Evolutionary conservation across 2,888 invertebrate genomes (phyloP).

Genomic region (Chymomyza caudatula): DNA sequence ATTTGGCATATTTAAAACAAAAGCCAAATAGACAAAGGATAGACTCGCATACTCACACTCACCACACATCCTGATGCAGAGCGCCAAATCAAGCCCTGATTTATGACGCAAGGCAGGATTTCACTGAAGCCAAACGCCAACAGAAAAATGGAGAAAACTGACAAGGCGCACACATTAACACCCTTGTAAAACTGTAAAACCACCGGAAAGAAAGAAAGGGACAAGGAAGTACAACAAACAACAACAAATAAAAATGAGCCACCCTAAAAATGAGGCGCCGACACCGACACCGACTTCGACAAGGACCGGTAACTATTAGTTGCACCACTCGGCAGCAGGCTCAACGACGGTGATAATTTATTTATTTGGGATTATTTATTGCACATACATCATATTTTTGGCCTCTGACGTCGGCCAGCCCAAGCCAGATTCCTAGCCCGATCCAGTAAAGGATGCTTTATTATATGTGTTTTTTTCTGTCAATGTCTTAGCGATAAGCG

Average conservation of each 20-base stretch:
- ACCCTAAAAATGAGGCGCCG: slow-evolving; percentile 17
- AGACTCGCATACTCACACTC: slow-evolving; percentile 29
- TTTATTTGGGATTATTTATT: slow-evolving; percentile 77
- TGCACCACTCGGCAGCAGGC: slow-evolving; percentile 56
- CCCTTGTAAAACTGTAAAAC: slow-evolving; percentile 68
- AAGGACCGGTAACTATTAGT: slow-evolving; percentile 57
- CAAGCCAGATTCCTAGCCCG: background rate
- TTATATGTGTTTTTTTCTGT: slow-evolving; percentile 27
- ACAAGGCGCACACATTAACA: slow-evolving; percentile 60
- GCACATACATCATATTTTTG: slow-evolving; percentile 75
- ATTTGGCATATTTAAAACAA: slow-evolving; percentile 67
- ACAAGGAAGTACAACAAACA: slow-evolving; percentile 10
- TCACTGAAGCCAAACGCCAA: slow-evolving; percentile 17
- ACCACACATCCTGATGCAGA: slow-evolving; percentile 47
- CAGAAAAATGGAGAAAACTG: slow-evolving; percentile 48
- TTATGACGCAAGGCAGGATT: slow-evolving; percentile 59
- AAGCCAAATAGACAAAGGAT: slow-evolving; percentile 64
- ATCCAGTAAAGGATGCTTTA: slow-evolving; percentile 57
- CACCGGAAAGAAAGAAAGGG: slow-evolving; percentile 37
- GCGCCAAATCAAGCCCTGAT: slow-evolving; percentile 70
- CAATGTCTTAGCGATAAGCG: slow-evolving; percentile 38
- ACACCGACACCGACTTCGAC: slow-evolving; percentile 27
- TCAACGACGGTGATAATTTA: slow-evolving; percentile 68
- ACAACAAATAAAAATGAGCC: slow-evolving; percentile 48
- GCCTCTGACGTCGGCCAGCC: slow-evolving; percentile 51